Conservation (phyloP, 1,140 invertebrate genomes). For the Dufourea novaeangliae region DNA sequence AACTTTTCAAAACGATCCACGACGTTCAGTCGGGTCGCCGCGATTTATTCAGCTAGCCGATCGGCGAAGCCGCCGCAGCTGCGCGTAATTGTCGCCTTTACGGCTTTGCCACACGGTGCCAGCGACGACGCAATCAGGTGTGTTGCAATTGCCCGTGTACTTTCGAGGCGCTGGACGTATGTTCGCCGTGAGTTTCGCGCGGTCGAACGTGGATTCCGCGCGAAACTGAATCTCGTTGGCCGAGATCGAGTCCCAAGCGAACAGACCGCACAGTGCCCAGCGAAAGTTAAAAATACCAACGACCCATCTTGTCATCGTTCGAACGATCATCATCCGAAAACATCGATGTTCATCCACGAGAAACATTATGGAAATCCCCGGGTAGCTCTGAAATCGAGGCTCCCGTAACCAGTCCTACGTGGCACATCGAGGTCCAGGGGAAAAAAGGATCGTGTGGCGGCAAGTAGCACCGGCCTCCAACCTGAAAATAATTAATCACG, state of each 20-base stretch:
- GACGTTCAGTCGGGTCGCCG: neutral
- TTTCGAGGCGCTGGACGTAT: no score
- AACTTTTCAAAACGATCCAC: neutral
- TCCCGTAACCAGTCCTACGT: neutral
- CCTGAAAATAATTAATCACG: conserved; percentile 61
- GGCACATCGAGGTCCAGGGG: neutral
- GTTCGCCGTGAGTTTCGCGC: neutral
- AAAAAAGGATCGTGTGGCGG: conserved; percentile 9
- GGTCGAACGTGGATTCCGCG: neutral
- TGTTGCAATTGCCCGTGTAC: neutral
- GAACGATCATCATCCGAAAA: no score
- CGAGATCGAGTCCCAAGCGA: neutral
- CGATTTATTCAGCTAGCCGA: neutral
- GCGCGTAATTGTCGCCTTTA: conserved; percentile 5
- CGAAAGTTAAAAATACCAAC: no score
- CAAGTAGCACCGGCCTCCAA: conserved; percentile 43
- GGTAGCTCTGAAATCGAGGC: neutral
- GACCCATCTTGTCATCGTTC: no score
- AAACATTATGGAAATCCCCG: neutral
- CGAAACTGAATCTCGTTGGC: neutral
- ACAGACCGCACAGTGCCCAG: no score
- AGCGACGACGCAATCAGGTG: neutral
- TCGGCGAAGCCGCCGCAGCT: no score
- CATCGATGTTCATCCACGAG: conserved; percentile 3
- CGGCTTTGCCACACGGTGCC: no score